These are phyloP conservation scores for Lepisosteus oculatus DNA, from an alignment of 2,113 vertebrate species.

Conservation along the genomic window DNA sequence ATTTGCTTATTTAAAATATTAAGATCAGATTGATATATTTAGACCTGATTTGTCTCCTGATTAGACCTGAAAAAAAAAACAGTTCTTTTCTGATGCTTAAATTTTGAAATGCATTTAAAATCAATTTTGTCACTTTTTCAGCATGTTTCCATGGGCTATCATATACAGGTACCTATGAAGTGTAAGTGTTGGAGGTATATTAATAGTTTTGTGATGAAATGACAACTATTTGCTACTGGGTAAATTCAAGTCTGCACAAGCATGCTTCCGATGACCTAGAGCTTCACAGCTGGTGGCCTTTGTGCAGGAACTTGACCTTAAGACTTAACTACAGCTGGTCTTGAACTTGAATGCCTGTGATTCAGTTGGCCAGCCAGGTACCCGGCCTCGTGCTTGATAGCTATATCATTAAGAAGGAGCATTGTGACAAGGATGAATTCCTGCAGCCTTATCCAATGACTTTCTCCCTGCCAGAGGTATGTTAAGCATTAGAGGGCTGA, in stretches of 20 bases:
- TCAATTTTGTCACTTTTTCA: no score
- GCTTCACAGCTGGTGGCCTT: background rate
- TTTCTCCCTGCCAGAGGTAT: conserved; percentile 51
- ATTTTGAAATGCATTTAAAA: no score
- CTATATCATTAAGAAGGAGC: conserved; percentile 23
- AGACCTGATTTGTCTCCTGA: no score
- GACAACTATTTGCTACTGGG: no score
- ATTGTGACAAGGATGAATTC: conserved; percentile 38
- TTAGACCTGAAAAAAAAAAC: no score
- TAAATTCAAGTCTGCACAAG: conserved; percentile 3
- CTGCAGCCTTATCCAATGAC: conserved; percentile 61
- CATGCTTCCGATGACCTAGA: background rate
- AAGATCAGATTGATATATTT: no score
- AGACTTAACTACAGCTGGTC: conserved; percentile 12
- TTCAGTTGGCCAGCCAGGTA: conserved; percentile 19
- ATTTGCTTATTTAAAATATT: no score
- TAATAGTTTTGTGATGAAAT: no score
- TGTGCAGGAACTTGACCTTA: background rate
- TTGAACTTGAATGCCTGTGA: conserved; percentile 1
- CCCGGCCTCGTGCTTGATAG: background rate
- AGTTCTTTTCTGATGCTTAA: no score
- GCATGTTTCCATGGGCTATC: no score
- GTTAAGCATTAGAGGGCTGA: conserved; percentile 44
- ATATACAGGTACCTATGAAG: no score
- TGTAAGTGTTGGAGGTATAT: no score